These are phyloP conservation scores for Pseudococcus longispinus DNA, from an alignment of 2,888 invertebrate genomes.

Conservation along the genomic window DNA sequence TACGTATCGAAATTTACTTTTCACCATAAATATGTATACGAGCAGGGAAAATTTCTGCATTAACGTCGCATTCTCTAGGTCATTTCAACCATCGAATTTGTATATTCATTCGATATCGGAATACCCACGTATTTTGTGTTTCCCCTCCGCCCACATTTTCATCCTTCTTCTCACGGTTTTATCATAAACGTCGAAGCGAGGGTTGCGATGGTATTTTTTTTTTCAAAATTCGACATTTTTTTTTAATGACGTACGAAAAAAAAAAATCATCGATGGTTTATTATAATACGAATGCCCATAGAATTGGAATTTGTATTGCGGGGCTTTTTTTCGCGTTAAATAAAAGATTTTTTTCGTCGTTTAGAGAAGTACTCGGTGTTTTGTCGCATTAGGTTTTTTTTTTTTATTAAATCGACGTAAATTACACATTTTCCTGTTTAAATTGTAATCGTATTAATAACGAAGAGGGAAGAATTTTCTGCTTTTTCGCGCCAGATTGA, in stretches of 20 bases:
- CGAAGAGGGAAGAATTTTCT: not conserved
- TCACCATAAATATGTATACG: not conserved
- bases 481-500: not conserved
- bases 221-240: not conserved
- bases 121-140: not conserved
- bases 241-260: not conserved
- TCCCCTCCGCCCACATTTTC: not conserved
- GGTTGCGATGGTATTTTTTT: not conserved
- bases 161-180: too few relatives aligned
- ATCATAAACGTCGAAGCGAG: not conserved
- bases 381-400: not conserved
- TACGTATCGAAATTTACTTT: not conserved
- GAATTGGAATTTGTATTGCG: not conserved
- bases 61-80: not conserved
- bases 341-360: not conserved
- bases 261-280: conserved; percentile 6
- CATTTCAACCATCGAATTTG: not conserved
- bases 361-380: not conserved
- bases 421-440: conserved; percentile 1
- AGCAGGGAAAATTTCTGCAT: not conserved
- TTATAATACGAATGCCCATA: not conserved
- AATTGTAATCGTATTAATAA: not conserved
- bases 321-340: not conserved
- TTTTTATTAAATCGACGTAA: not conserved
- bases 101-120: not conserved